A percentile compares a stretch with the other conserved stretches of the same genome.
These are phyloP conservation scores for Lasioglossum vierecki DNA, from an alignment of 2,888 invertebrate species.

Conservation along the genomic window DNA sequence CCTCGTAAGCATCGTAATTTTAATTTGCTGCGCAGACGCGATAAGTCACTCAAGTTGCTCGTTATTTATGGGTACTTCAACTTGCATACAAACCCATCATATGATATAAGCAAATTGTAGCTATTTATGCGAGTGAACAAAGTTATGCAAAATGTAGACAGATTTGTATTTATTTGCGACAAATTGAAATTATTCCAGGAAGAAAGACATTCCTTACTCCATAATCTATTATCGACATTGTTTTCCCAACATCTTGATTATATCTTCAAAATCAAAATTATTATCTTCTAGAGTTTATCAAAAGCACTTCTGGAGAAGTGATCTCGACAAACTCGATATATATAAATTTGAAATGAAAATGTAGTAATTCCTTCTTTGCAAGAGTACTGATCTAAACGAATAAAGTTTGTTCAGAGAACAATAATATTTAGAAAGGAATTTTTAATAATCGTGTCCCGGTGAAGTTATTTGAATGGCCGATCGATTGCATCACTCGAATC, in stretches of 20 bases:
- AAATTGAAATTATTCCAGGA: neutral
- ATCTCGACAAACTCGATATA: too few relatives aligned
- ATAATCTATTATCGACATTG: neutral
- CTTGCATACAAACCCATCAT: neutral
- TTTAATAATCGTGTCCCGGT: neutral
- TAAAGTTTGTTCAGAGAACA: neutral
- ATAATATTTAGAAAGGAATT: neutral
- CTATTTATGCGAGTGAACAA: neutral
- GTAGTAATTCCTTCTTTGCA: neutral
- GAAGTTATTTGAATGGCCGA: neutral
- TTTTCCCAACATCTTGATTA: neutral
- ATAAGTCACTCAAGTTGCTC: conserved; percentile 27
- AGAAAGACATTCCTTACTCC: neutral
- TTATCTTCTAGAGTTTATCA: neutral
- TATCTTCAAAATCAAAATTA: neutral
- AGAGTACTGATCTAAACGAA: neutral
- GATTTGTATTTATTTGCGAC: neutral
- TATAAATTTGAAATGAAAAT: neutral
- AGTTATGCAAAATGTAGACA: neutral
- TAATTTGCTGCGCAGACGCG: conserved; percentile 55
- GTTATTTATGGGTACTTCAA: conserved; percentile 43
- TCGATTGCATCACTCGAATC: conserved; percentile 15
- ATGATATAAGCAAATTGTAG: neutral
- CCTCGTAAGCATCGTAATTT: conserved; percentile 58
- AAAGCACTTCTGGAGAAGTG: neutral